A percentile compares a stretch with the other conserved stretches of the same genome.
Evolutionary conservation across 2,113 vertebrate species (phyloP).

Genomic region (Cyanistes caeruleus): DNA sequence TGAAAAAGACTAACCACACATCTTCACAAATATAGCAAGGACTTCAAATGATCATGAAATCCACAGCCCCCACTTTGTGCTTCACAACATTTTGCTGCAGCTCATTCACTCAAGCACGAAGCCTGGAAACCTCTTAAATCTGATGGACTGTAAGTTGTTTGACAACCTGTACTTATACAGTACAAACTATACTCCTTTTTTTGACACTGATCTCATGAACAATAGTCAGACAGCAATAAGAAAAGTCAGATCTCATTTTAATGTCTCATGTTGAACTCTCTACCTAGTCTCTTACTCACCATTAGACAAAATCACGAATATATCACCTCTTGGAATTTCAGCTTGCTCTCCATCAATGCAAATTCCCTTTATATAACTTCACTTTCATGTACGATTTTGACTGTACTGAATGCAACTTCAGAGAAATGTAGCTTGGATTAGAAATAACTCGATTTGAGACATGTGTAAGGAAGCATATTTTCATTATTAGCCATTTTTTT

Average conservation of each 20-base stretch:
- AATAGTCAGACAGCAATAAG: not conserved
- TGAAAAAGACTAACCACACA: not conserved
- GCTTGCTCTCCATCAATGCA: not conserved
- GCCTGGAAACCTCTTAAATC: not conserved
- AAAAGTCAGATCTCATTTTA: not conserved
- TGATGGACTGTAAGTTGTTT: not conserved
- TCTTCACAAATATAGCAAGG: not conserved
- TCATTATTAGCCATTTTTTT: not conserved
- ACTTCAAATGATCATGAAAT: not conserved
- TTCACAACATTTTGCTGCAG: not conserved
- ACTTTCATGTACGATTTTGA: fast-evolving
- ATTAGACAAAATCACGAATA: not conserved
- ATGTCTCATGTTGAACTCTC: not conserved
- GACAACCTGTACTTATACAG: not conserved
- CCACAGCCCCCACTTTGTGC: not conserved
- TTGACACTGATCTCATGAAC: not conserved
- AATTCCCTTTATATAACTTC: not conserved
- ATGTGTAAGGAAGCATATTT: not conserved
- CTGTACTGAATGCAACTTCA: not conserved
- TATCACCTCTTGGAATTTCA: not conserved
- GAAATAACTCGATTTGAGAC: not conserved
- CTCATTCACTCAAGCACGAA: not conserved
- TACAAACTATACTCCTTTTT: not conserved
- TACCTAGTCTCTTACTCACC: not conserved
- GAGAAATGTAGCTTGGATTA: not conserved